Base-by-base conservation (phyloP, 2,888 invertebrate species). In the Clivina fossor region DNA sequence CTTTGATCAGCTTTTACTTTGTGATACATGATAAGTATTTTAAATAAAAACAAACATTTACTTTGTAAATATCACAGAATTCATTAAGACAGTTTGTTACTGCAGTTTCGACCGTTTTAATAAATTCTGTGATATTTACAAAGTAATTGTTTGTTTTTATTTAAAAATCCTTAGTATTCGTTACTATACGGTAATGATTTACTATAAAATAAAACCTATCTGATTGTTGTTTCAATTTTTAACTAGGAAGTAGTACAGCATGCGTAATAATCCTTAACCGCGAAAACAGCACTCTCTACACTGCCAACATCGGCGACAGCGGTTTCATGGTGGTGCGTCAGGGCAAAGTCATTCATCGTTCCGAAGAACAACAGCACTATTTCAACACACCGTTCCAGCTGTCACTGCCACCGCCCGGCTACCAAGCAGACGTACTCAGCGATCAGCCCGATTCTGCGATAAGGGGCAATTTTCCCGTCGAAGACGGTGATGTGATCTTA, bases 311-410 rank as follows among this genome's bases (percentile, higher is more conserved):
- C 64, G 98, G 98, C n/a, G 98, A 98, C 77, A 96, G 96, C 70
- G 98, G 98, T 9, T 97, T 93, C 75, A 88, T 97, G 78, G 88
- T 98, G 48, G 90, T 94, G 53, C 81, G 95, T 16, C 82, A 83
- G 46, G 94, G 93, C 15, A 82, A 86, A 64, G 85, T 98, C 15
- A 87, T 98, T 19, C 91, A 94, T 71, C 85, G 92, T 60, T 96
- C 96, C 3, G 90, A 91, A 67, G 98, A 98, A 72, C 98, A 98
- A 70, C 95, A 96, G 68, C 98, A 98, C 75, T 97, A 97, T 77
- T 98, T 98, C 76, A 98, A 98, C 77, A 97, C 98, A 30, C 98
- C 98, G 2, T 98, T 93, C 80, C 98, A 98, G 76, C 80, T 98
- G 61, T 92, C 96, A 43, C 77, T 97, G 65, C 93, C 96, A 28